Conservation (phyloP, 2,113 vertebrate species). For the Corythoichthys intestinalis region DNA sequence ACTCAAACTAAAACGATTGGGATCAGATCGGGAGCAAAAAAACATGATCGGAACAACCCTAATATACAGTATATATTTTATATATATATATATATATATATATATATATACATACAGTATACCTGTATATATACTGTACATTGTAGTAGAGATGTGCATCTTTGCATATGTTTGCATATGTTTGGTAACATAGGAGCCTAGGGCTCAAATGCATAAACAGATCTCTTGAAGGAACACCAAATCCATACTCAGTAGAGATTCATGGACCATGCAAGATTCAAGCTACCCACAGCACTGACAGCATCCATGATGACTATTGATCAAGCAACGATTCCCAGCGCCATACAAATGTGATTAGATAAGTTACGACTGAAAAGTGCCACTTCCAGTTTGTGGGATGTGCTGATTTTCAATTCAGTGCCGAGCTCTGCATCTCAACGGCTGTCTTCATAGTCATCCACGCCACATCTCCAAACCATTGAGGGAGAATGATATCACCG, state of each 20-base stretch:
- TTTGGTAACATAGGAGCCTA: conserved; percentile 54
- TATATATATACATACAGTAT: too few relatives aligned
- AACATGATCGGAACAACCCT: too few relatives aligned
- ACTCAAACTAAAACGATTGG: too few relatives aligned
- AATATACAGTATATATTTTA: too few relatives aligned
- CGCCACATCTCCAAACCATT: conserved; percentile 38
- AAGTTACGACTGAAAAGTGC: conserved; percentile 64
- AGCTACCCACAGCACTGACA: conserved; percentile 56
- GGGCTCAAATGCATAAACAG: conserved; percentile 61
- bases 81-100: too few relatives aligned
- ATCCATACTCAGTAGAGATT: conserved; percentile 71
- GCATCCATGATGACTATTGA: conserved; percentile 71
- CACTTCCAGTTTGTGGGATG: conserved; percentile 69
- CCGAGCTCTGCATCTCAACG: conserved; percentile 55
- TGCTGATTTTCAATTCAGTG: conserved; percentile 58
- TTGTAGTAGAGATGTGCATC: neutral
- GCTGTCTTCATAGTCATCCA: conserved; percentile 49
- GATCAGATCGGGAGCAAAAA: too few relatives aligned
- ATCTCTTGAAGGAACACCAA: conserved; percentile 47
- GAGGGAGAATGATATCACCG: conserved; percentile 64
- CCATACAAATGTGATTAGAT: conserved; percentile 62
- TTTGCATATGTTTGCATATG: conserved; percentile 41
- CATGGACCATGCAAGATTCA: conserved; percentile 67
- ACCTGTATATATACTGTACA: too few relatives aligned
- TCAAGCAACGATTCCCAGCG: conserved; percentile 60